Percentiles rank a stretch among this genome's conserved stretches.
These are phyloP conservation scores for Rhadina sibilatrix DNA, from an alignment of 2,113 vertebrate genomes.

Conservation along the genomic window DNA sequence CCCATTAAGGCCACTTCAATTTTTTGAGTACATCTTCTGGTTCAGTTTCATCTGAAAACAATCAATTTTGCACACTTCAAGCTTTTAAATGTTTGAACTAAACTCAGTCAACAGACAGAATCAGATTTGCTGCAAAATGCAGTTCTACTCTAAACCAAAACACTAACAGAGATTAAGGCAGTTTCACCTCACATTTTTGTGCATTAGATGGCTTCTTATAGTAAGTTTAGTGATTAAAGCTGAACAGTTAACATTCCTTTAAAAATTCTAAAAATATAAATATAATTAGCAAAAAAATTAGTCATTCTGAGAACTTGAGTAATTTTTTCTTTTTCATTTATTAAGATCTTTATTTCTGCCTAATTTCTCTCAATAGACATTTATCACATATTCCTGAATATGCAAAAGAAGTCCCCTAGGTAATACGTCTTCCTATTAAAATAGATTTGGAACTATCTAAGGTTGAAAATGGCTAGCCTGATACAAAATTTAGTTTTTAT, in stretches of 20 bases:
- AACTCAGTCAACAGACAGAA: neutral
- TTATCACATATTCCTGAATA: neutral
- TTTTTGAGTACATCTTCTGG: neutral
- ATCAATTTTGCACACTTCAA: neutral
- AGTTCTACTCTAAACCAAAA: neutral
- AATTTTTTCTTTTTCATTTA: neutral
- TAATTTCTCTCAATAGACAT: neutral
- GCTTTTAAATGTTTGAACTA: neutral
- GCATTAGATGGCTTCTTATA: neutral
- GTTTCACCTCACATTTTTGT: neutral
- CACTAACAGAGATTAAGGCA: neutral
- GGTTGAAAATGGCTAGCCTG: neutral
- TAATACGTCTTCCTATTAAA: neutral
- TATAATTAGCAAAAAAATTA: neutral
- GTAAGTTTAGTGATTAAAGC: neutral
- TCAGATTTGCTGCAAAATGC: neutral
- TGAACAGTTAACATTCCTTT: neutral
- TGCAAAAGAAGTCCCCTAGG: fast-evolving
- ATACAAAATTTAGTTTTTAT: neutral
- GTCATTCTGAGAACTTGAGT: neutral
- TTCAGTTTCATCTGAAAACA: neutral
- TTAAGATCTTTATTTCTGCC: neutral
- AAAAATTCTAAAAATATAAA: neutral
- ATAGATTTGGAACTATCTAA: neutral
- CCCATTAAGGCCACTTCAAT: fast-evolving